Evolutionary conservation across 2,888 invertebrate species (phyloP), one percentile per base, ranked within the genome.

Genomic region (Lobophora halterata): DNA sequence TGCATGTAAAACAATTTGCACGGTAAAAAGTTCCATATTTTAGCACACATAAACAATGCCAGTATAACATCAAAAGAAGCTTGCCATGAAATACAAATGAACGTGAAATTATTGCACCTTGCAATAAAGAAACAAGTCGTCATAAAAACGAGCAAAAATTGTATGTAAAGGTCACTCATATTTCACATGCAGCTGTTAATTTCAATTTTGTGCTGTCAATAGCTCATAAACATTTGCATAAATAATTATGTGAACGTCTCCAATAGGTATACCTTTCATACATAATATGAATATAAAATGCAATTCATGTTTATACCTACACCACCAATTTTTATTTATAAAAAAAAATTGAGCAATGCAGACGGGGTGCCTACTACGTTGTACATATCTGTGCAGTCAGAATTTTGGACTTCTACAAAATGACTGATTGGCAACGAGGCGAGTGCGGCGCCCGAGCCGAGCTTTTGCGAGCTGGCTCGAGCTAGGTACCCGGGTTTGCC

Each of bases 161-260:
- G 6, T n/a, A n/a, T n/a, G n/a, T n/a, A 44, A 39, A 39, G 35
- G 43, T 41, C 33, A 29, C 37, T 37, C 47, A 50, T 46, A 50
- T 56, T 59, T 52, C 45, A 49, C 48, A 39, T 31, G 45, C 71
- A 69, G 61, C 60, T 69, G 67, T 49, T 55, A 39, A 47, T 51
- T 60, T 49, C 50, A 53, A 56, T 56, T 56, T 51, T 50, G 54
- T 57, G 61, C 66, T 65, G 66, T 64, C 65, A 52, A 59, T 65
- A 60, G 52, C 41, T 63, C 52, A 64, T 49, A 46, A 34, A 40
- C 28, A 32, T 46, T 10, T 36, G 37, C 48, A 44, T 51, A 37
- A 23, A 41, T 32, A 33, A 34, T 18, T 38, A 26, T 41, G 19
- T 18, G 30, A 29, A 11, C 34, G 25, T 39, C n/a, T n/a, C n/a